Percentiles rank a stretch among this genome's conserved stretches.
Evolutionary conservation across 2,113 vertebrate species (phyloP).

Genomic region (Coryphaenoides rupestris): DNA sequence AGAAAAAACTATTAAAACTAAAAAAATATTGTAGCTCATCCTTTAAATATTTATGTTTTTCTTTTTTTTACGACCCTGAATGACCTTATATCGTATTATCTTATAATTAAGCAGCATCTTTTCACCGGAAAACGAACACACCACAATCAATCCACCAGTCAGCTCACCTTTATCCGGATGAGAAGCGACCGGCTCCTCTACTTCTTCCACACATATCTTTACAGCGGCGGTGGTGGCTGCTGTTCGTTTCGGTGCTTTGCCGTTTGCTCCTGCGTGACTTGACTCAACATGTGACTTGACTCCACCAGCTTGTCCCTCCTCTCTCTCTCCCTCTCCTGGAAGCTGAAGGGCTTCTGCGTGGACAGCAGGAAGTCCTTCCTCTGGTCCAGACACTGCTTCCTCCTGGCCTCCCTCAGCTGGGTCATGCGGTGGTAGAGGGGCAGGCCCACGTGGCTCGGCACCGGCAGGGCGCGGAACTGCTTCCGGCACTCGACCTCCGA

Average conservation of each 20-base stretch:
- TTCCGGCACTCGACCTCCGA: constrained; percentile 84
- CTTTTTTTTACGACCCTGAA: not conserved
- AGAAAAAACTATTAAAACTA: too few relatives aligned
- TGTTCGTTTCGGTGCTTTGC: constrained; percentile 21
- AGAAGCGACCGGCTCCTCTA: constrained; percentile 42
- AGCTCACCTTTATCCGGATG: constrained; percentile 80
- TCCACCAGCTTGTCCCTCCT: constrained; percentile 69
- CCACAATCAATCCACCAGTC: not conserved
- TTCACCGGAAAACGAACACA: not conserved
- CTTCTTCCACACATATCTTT: constrained; percentile 35
- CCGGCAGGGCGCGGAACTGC: constrained; percentile 83
- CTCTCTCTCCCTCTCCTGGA: constrained; percentile 79
- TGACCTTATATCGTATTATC: not conserved
- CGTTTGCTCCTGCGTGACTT: constrained; percentile 48
- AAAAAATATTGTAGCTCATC: not conserved
- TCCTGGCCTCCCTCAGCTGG: constrained; percentile 74
- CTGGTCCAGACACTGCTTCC: constrained; percentile 74
- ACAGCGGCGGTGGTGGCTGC: constrained; percentile 33
- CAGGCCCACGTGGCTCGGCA: constrained; percentile 77
- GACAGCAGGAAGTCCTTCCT: constrained; percentile 84
- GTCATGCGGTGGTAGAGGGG: constrained; percentile 80
- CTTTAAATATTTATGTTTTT: not conserved
- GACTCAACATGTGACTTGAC: constrained; percentile 56
- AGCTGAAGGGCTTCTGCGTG: constrained; percentile 86
- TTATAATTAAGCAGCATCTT: too few relatives aligned